phyloP scores from a whole-genome alignment of 2,797 vertebrate species.

The Manis javanica region DNA sequence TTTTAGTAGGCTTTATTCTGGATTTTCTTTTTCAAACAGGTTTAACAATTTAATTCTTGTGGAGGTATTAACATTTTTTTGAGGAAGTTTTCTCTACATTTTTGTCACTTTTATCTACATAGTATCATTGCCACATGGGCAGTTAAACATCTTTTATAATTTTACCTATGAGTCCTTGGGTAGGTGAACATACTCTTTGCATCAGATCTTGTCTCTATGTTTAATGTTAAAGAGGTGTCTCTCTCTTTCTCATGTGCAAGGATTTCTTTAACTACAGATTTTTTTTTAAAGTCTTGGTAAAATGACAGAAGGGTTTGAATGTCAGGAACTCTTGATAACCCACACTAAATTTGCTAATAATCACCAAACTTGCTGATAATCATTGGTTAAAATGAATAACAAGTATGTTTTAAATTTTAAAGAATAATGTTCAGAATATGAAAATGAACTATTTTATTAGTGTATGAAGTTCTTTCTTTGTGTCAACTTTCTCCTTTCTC shows the following conservation, averaged over 20 bases:
- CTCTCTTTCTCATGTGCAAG: not conserved
- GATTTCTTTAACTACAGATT: constrained; percentile 22
- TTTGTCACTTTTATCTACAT: not conserved
- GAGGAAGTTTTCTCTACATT: constrained; percentile 42
- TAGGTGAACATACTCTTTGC: constrained; percentile 45
- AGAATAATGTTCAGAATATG: constrained; percentile 4
- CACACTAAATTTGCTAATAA: constrained; percentile 10
- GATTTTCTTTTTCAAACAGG: constrained; percentile 45
- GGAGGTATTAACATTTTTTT: not conserved
- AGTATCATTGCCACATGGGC: constrained; percentile 43
- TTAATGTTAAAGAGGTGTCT: constrained; percentile 42
- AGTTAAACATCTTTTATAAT: constrained; percentile 60
- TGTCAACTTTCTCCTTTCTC: not conserved
- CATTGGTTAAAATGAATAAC: constrained; percentile 1
- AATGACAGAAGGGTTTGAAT: not conserved
- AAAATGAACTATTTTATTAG: constrained; percentile 14
- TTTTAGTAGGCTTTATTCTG: not conserved
- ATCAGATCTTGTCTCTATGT: constrained; percentile 63
- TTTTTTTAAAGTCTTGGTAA: constrained; percentile 46
- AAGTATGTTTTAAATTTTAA: constrained; percentile 51
- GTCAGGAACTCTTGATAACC: constrained; percentile 40
- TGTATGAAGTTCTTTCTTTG: not conserved
- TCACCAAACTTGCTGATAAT: not conserved
- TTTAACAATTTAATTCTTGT: not conserved
- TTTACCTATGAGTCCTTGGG: not conserved